Evolutionary conservation across 2,797 vertebrate genomes (phyloP).

Genomic region (Leontopithecus rosalia): DNA sequence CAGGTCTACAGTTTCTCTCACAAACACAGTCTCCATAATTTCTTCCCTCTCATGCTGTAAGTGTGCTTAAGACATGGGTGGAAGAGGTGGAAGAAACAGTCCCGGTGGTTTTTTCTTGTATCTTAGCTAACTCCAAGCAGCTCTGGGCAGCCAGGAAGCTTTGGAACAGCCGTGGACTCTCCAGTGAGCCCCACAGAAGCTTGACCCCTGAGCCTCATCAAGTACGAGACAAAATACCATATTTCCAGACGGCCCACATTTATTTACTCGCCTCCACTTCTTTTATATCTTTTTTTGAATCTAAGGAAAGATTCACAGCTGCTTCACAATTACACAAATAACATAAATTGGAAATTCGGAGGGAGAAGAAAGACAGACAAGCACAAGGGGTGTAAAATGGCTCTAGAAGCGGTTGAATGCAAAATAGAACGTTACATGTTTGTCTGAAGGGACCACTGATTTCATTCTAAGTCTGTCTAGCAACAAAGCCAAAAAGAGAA

Average conservation of each 20-base stretch:
- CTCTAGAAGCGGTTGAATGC: neutral
- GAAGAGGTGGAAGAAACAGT: neutral
- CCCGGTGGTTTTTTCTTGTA: neutral
- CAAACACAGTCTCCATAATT: neutral
- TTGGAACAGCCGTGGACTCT: neutral
- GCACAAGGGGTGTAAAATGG: neutral
- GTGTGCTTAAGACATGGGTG: neutral
- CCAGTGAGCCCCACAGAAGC: neutral
- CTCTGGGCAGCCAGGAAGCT: neutral
- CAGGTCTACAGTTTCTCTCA: neutral
- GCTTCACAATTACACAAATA: neutral
- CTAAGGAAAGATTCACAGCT: neutral
- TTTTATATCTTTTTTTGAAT: neutral
- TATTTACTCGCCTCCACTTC: neutral
- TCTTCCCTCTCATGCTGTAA: neutral
- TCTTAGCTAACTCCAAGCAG: neutral
- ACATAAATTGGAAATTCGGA: neutral
- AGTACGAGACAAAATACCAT: neutral
- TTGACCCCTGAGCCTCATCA: neutral
- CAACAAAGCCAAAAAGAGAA: neutral
- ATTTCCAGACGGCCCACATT: neutral
- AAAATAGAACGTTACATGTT: neutral
- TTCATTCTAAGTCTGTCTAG: neutral
- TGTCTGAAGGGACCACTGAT: neutral
- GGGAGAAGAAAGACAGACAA: neutral